A percentile compares a stretch with the other conserved stretches of the same genome.
Evolutionary conservation across 2,888 invertebrate genomes (phyloP).

Genomic region (Julus scandinavius): DNA sequence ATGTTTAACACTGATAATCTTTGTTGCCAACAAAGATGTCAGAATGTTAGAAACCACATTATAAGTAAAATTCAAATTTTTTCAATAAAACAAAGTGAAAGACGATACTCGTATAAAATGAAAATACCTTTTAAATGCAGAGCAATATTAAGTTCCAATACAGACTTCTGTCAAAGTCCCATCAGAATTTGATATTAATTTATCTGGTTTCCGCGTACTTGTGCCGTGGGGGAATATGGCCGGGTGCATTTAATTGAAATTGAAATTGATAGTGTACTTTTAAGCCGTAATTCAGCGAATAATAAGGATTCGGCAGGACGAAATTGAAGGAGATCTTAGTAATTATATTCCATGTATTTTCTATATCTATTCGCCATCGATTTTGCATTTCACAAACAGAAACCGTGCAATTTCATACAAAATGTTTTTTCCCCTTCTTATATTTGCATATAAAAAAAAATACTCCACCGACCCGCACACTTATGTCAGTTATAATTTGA

Average conservation of each 20-base stretch:
- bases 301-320: constrained; percentile 1
- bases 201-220: background rate
- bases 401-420: constrained; percentile 21
- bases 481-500: constrained; percentile 8
- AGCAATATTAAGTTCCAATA: too few species aligned
- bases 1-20: too few species aligned
- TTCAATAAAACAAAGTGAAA: too few species aligned
- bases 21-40: too few species aligned
- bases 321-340: constrained; percentile 31
- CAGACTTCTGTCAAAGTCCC: background rate
- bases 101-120: too few species aligned
- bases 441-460: constrained; percentile 42
- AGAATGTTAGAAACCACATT: too few species aligned
- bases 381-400: constrained; percentile 43
- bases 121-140: too few species aligned
- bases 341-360: background rate
- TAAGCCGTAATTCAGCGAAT: background rate
- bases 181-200: background rate
- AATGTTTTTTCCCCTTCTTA: background rate
- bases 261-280: constrained; percentile 31
- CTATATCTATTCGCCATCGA: constrained; percentile 27
- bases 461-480: background rate
- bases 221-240: background rate
- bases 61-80: too few species aligned
- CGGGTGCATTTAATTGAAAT: constrained; percentile 25